Percentiles rank a stretch among this genome's conserved stretches.
Evolutionary conservation across 2,113 vertebrate species (phyloP).

Genomic region (Telmatochromis sp.): DNA sequence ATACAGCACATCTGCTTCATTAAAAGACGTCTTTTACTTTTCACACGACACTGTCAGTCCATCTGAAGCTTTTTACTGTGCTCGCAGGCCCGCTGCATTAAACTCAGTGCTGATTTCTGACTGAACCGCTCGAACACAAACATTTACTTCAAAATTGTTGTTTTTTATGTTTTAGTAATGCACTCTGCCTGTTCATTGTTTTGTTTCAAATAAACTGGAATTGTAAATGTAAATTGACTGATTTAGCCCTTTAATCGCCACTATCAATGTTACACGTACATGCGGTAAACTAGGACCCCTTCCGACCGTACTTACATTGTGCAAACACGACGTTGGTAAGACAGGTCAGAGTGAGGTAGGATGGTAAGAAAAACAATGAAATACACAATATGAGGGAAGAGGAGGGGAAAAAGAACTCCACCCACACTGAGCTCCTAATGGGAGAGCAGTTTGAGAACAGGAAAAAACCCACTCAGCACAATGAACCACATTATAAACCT

Average conservation of each 20-base stretch:
- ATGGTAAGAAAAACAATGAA: not conserved
- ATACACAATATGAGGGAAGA: not conserved
- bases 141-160: not conserved
- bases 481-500: not conserved
- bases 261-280: not conserved
- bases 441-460: not conserved
- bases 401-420: not conserved
- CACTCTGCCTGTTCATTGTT: not conserved
- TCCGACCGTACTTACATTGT: not conserved
- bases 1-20: not conserved
- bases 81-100: not conserved
- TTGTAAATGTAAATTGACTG: not conserved
- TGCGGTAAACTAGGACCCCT: fast-evolving
- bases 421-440: not conserved
- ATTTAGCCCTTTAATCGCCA: not conserved
- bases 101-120: not conserved
- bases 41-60: not conserved
- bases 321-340: too few species aligned
- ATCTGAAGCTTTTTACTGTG: not conserved
- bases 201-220: not conserved
- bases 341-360: not conserved
- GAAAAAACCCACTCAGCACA: not conserved
- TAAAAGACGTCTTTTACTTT: not conserved
- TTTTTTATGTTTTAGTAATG: not conserved
- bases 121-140: not conserved